Base-by-base conservation (phyloP, 2,113 vertebrate species). In the Dolichotis patagonum region DNA sequence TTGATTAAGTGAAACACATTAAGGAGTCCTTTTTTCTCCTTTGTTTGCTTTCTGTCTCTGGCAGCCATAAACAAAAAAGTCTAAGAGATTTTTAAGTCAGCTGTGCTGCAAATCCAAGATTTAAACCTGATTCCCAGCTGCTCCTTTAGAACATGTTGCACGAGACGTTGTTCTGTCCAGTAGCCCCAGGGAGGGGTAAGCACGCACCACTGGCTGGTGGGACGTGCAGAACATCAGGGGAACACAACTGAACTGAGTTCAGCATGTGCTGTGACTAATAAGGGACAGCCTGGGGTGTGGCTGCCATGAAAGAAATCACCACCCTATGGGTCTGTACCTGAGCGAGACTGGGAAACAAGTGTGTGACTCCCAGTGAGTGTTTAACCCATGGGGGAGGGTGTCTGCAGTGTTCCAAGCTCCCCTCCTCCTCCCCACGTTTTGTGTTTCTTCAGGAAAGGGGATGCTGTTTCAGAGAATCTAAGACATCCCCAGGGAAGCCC, bases 221-320 rank as follows among this genome's bases (percentile, higher is more conserved):
- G 98, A 99, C 98, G 97, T 99, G 98, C 98, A 97, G 98, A 98
- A 98, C 96, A 87, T 98, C 98, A 99, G 98, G 98, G 91, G 96
- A 98, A 95, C 97, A 97, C 28, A 96, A 96, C 96, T 92, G 97
- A 97, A 94, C 96, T 90, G 91, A 98, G 96, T 16, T 97, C 98
- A 98, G 98, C 77, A 1, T 98, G 94, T 97, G 98, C 98, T 97
- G 97, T 99, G 98, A 99, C 98, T 99, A 99, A 98, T 95, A 98
- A 96, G 94, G 92, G 98, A 96, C 97, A 93, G 98, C 98, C 98
- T 97, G 97, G 98, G 98, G 98, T 98, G 98, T 98, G 98, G 98
- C 96, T 97, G 98, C 94, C 98, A 96, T 94, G 97, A 98, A 95
- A 98, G 96, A 98, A 96, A 94, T 98, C 97, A 97, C 98, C 98